phyloP scores from a whole-genome alignment of 2,888 invertebrate species.

The Phaedon cochleariae region DNA sequence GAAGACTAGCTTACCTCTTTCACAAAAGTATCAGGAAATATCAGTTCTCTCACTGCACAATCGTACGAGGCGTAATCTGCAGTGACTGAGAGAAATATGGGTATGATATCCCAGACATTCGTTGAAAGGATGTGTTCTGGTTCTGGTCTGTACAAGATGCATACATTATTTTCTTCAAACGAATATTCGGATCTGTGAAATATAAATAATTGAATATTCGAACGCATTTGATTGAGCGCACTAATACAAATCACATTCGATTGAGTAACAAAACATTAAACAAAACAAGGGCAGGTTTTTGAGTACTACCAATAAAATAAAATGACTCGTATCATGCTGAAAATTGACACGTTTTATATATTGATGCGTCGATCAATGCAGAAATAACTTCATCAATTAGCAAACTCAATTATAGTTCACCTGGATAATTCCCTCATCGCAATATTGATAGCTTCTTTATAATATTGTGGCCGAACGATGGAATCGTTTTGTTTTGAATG shows the following conservation, averaged over 20 bases:
- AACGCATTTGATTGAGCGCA: no score
- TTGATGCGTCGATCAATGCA: no score
- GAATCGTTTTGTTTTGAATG: background rate
- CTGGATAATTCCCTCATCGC: slow-evolving; percentile 1
- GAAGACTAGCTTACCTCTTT: slow-evolving; percentile 58
- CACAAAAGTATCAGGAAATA: slow-evolving; percentile 67
- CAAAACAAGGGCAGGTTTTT: no score
- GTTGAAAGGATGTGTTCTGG: slow-evolving; percentile 7
- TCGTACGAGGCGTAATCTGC: slow-evolving; percentile 66
- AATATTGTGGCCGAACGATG: background rate
- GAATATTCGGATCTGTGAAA: background rate
- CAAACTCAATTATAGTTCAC: background rate
- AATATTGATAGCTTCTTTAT: slow-evolving; percentile 2
- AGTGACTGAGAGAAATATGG: slow-evolving; percentile 13
- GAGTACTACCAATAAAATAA: no score
- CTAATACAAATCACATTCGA: no score
- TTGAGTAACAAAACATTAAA: no score
- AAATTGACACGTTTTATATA: no score
- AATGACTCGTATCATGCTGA: no score
- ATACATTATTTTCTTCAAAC: background rate
- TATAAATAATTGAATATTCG: background rate
- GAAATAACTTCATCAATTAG: no score
- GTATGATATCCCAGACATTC: slow-evolving; percentile 13
- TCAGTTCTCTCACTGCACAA: slow-evolving; percentile 61
- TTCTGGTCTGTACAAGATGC: slow-evolving; percentile 18